Base-by-base conservation (phyloP, 2,113 vertebrate species). In the Cyprinodon brontotheroides region DNA sequence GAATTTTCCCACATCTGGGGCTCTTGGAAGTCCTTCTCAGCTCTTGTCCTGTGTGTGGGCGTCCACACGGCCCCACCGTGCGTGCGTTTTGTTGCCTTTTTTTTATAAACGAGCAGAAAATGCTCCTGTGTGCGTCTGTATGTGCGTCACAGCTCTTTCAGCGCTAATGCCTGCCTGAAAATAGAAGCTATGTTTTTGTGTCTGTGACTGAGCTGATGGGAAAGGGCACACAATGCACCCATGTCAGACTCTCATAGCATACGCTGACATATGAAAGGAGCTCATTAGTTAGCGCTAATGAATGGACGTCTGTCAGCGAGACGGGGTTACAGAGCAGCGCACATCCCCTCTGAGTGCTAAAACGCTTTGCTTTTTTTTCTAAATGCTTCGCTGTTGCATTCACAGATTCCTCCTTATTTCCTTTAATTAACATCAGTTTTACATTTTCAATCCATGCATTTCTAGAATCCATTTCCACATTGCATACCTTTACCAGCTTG, bases 201-300 rank as follows among this genome's bases (percentile, higher is more conserved):
- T 74, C 75, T 36, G 39, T 83, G 87, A 82, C 73, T 73, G 80
- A 80, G 77, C 76, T 38, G 87, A 87, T 65, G 88, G 88, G 88
- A 88, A 75, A 62, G 45, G 64, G 61, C 14, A 12, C 74, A 90
- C 90, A 88, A 89, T 82, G 88, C 71, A 2, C 11, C 81, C 80
- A 53, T 89, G 86, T 84, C 75, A 77, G 63, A 45, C 48, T 71
- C 75, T 72, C 74, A 39, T 69, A 61, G 82, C 50, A 57, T n/a
- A 57, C 17, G 48, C 79, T 62, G 74, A 88, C 84, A 85, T 85
- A 77, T 86, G 82, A 92, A 89, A 85, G 80, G 76, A 72, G 72
- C 89, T 91, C 88, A 80, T 90, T 89, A 92, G 85, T 82, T 65
- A 41, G 72, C 86, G 78, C 83, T 81, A 40, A 86, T 90, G 89